Conservation (phyloP, 2,797 vertebrate species). For the Thaleichthys pacificus region DNA sequence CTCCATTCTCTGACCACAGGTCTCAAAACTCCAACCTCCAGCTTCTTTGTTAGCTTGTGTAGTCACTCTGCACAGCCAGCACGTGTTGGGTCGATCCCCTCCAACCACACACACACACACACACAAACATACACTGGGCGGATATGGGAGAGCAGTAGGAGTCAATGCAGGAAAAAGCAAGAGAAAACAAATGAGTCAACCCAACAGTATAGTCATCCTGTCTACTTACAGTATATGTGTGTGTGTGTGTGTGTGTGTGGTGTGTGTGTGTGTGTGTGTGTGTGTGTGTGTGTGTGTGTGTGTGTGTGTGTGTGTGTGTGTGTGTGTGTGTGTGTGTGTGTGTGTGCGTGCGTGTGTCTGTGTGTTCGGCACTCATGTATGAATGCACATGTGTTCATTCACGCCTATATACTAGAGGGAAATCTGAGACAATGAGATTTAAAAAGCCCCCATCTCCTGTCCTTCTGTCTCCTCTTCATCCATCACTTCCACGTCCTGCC, state of each 20-base stretch:
- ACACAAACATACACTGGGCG: conserved; percentile 31
- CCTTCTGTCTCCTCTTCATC: neutral
- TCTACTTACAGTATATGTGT: conserved; percentile 36
- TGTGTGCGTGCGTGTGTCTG: neutral
- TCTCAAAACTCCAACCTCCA: conserved; percentile 38
- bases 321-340: neutral
- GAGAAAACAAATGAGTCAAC: conserved; percentile 80
- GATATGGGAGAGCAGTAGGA: conserved; percentile 63
- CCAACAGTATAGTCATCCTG: conserved; percentile 60
- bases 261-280: neutral
- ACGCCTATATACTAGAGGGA: too few species aligned
- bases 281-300: neutral
- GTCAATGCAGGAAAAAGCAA: conserved; percentile 53
- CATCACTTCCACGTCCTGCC: neutral
- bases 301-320: neutral
- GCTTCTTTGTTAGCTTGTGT: conserved; percentile 53
- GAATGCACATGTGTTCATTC: too few species aligned
- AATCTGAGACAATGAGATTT: too few species aligned
- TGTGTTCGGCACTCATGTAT: neutral
- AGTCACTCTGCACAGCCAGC: conserved; percentile 54
- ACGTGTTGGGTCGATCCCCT: conserved; percentile 59
- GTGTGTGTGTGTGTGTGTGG: neutral
- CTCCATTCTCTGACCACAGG: conserved; percentile 38
- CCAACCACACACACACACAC: conserved; percentile 52
- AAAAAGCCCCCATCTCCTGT: too few species aligned